Base-by-base conservation (phyloP, 2,888 invertebrate species). In the Drosophila nr. perissopoda region DNA sequence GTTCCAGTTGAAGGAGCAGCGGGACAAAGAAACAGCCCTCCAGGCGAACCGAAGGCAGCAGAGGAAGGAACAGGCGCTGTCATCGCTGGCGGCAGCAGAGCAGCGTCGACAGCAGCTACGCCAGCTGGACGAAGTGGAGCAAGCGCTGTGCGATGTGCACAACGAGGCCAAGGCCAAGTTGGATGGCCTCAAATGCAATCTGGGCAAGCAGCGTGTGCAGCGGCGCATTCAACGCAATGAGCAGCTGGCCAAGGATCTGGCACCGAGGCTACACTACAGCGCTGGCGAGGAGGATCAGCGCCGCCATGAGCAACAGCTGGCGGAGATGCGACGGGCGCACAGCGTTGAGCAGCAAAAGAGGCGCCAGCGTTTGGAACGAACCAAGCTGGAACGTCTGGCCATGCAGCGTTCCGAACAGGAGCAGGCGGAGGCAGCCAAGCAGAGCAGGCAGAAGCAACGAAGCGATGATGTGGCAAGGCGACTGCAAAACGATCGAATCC, bases 301-400 rank as follows among this genome's bases (percentile, higher is more conserved):
- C n/a, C 93, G 93, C 0, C 82, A 94, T 0, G 92, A 94, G 21
- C 94, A 94, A 38, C 95, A 95, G 18, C 81, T 94, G 33, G 92
- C 91, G 18, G 94, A 95, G 90, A 91, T 91, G 82, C 93, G 93
- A 11, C 87, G 92, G 18, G 90, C 91, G 83, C 93, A 92, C 79
- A 92, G 92, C 18, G 91, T 91, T 10, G 90, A 92, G 63, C 93
- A 93, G 67, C 84, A 86, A 46, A 87, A 88, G 5, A 89, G 88
- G n/a, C 78, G 91, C 3, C 81, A 91, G 38, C 84, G 83, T 0
- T 88, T 85, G 13, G 89, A 92, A 57, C 84, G 82, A 34, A 68
- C 79, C 4, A 93, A 91, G 38, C 74, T 82, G 18, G 87, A 89
- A 0, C 91, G 93, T 2, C 90, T 92, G 54, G 86, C 89, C 25